A percentile compares a stretch with the other conserved stretches of the same genome.
phyloP scores from a whole-genome alignment of 2,113 vertebrate genomes.

The Corvus hawaiiensis region DNA sequence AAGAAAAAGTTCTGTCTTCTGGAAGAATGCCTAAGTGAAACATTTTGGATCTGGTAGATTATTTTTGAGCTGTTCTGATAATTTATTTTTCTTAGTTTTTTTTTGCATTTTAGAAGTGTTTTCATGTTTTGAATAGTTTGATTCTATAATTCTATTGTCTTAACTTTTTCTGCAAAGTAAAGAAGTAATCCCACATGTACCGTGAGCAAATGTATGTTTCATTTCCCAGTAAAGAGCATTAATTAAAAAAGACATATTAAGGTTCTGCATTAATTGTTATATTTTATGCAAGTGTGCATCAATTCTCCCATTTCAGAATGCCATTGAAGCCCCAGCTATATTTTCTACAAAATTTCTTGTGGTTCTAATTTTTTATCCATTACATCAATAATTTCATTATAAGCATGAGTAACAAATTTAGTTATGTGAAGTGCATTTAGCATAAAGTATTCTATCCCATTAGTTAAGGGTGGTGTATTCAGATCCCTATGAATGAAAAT shows the following conservation, averaged over 20 bases:
- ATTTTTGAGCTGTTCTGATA: not conserved
- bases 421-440: not conserved
- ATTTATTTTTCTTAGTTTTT: not conserved
- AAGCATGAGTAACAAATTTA: conserved; percentile 7
- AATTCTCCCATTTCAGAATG: not conserved
- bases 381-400: conserved; percentile 1
- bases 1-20: not conserved
- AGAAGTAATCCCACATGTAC: not conserved
- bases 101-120: not conserved
- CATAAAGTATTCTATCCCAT: not conserved
- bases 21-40: not conserved
- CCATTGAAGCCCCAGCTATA: not conserved
- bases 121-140: not conserved
- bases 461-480: conserved; percentile 1
- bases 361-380: not conserved
- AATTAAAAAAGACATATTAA: not conserved
- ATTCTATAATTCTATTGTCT: not conserved
- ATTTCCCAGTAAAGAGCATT: not conserved
- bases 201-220: not conserved
- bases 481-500: conserved; percentile 10
- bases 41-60: not conserved
- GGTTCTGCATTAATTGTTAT: not conserved
- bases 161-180: not conserved
- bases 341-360: not conserved
- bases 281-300: not conserved